Evolutionary conservation across 2,797 vertebrate species (phyloP).

Genomic region (Parambassis ranga): DNA sequence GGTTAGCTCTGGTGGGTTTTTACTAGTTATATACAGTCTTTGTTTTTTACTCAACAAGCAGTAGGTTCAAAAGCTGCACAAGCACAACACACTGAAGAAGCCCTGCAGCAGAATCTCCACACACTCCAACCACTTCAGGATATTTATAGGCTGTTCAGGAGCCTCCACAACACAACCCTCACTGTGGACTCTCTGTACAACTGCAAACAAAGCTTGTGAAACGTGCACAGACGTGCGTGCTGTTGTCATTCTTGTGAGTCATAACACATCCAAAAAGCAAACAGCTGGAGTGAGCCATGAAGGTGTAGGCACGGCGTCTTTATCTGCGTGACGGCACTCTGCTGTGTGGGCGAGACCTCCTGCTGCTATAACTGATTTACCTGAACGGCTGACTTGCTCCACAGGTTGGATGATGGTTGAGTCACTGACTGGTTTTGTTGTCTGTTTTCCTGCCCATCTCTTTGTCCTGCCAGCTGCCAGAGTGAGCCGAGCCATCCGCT

Average conservation of each 20-base stretch:
- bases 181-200: not conserved
- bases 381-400: slow-evolving; percentile 13
- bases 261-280: slow-evolving; percentile 34
- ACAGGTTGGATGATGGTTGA: slow-evolving; percentile 12
- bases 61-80: slow-evolving; percentile 32
- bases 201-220: not conserved
- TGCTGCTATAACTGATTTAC: slow-evolving; percentile 52
- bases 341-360: slow-evolving; percentile 24
- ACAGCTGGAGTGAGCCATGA: slow-evolving; percentile 44
- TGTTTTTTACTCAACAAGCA: slow-evolving; percentile 18
- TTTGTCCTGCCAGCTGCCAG: not conserved
- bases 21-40: too few species aligned
- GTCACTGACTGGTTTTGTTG: not conserved
- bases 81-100: slow-evolving; percentile 18
- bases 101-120: slow-evolving; percentile 44
- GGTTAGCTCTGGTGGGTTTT: slow-evolving; percentile 3
- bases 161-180: not conserved
- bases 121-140: slow-evolving; percentile 49
- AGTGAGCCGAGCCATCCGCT: not conserved
- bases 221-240: slow-evolving; percentile 35
- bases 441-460: not conserved
- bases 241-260: slow-evolving; percentile 39
- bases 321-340: not conserved
- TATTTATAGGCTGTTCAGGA: slow-evolving; percentile 60
- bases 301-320: not conserved